Conservation (phyloP, 2,888 invertebrate species). For the Tanytarsus gracilentus region DNA sequence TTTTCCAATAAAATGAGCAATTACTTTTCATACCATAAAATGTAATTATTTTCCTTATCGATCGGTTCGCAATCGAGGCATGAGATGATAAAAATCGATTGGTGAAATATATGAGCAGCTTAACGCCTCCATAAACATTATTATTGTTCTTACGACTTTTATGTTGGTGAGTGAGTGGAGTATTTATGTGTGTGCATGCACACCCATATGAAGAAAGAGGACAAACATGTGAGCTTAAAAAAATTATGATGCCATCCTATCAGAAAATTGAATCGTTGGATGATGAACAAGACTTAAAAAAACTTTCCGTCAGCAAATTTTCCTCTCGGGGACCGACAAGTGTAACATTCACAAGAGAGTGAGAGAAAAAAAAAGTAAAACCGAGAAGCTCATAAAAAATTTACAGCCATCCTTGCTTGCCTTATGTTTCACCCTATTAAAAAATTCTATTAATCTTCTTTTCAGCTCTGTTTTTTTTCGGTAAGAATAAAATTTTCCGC, state of each 20-base stretch:
- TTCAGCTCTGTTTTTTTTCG: no score
- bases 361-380: background rate
- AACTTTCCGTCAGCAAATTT: background rate
- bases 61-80: background rate
- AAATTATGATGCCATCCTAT: slow-evolving; percentile 7
- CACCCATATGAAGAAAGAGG: background rate
- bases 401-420: no score
- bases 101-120: background rate
- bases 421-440: background rate
- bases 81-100: slow-evolving; percentile 8
- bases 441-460: background rate
- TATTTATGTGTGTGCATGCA: background rate
- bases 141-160: background rate
- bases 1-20: slow-evolving; percentile 10
- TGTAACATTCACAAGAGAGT: background rate
- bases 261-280: slow-evolving; percentile 3
- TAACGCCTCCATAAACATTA: background rate
- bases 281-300: background rate
- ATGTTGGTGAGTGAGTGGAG: background rate
- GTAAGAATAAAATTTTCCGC: no score
- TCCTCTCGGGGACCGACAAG: background rate
- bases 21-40: slow-evolving; percentile 1
- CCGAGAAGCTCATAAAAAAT: background rate
- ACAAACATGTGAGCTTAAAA: background rate
- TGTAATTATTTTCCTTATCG: slow-evolving; percentile 10